Percentiles rank a stretch among this genome's conserved stretches.
These are phyloP conservation scores for Xiphophorus birchmanni DNA, from an alignment of 2,797 vertebrate species.

Conservation along the genomic window DNA sequence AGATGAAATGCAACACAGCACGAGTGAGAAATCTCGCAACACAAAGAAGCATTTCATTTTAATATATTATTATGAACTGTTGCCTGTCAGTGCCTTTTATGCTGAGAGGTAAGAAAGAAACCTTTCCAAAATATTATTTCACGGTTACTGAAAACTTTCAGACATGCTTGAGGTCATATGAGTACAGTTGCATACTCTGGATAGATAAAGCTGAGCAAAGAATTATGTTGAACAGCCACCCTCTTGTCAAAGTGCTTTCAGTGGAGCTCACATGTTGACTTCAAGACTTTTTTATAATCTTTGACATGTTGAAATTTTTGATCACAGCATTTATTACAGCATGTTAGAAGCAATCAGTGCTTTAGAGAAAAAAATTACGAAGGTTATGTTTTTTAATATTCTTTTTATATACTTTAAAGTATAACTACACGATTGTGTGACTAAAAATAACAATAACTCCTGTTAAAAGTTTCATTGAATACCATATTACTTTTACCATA, in stretches of 20 bases:
- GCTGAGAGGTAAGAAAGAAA: neutral
- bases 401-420: neutral
- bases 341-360: neutral
- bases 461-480: neutral
- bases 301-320: conserved; percentile 17
- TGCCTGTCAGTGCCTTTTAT: neutral
- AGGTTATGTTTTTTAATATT: neutral
- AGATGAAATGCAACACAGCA: neutral
- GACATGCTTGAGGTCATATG: conserved; percentile 17
- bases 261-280: conserved; percentile 48
- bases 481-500: neutral
- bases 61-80: neutral
- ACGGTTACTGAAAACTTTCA: neutral
- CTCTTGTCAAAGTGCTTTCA: conserved; percentile 53
- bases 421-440: neutral
- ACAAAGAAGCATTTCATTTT: neutral
- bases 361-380: neutral
- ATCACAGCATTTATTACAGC: conserved; percentile 5
- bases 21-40: neutral
- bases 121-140: neutral
- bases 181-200: conserved; percentile 9
- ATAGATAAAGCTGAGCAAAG: conserved; percentile 19
- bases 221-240: conserved; percentile 53
- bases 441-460: neutral
- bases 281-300: conserved; percentile 30